Evolutionary conservation across 1,140 invertebrate species (phyloP).

Genomic region (Drosophila jambulina): DNA sequence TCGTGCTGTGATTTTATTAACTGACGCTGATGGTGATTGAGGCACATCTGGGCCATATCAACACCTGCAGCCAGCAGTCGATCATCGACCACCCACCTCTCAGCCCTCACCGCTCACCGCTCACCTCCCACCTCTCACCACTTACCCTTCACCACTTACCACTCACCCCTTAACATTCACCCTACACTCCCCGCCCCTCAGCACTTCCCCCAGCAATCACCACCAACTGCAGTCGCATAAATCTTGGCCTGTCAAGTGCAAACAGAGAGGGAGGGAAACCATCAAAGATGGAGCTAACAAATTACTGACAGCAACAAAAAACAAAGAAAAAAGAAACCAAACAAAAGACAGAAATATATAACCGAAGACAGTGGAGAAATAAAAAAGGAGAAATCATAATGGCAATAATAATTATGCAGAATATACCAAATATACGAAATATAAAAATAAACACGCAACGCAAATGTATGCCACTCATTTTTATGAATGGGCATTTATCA

Average conservation of each 20-base stretch:
- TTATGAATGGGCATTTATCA: constrained; percentile 82
- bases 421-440: constrained; percentile 44
- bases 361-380: constrained; percentile 2
- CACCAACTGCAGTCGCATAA: constrained; percentile 66
- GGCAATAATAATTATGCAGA: constrained; percentile 71
- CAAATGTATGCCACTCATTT: constrained; percentile 69
- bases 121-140: constrained; percentile 1
- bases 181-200: not conserved
- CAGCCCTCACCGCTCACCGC: not conserved
- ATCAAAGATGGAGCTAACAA: constrained; percentile 60
- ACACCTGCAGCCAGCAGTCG: constrained; percentile 66
- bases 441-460: constrained; percentile 72
- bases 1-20: constrained; percentile 78
- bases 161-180: not conserved
- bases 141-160: not conserved
- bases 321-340: not conserved
- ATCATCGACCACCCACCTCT: constrained; percentile 19
- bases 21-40: constrained; percentile 80
- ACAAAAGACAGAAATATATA: constrained; percentile 8
- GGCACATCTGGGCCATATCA: constrained; percentile 73
- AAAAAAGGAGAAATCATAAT: constrained; percentile 34
- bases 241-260: constrained; percentile 69
- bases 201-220: constrained; percentile 33
- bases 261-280: constrained; percentile 20
- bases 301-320: constrained; percentile 41